Base-by-base conservation (phyloP, 2,888 invertebrate species). In the Euspilapteryx auroguttella region DNA sequence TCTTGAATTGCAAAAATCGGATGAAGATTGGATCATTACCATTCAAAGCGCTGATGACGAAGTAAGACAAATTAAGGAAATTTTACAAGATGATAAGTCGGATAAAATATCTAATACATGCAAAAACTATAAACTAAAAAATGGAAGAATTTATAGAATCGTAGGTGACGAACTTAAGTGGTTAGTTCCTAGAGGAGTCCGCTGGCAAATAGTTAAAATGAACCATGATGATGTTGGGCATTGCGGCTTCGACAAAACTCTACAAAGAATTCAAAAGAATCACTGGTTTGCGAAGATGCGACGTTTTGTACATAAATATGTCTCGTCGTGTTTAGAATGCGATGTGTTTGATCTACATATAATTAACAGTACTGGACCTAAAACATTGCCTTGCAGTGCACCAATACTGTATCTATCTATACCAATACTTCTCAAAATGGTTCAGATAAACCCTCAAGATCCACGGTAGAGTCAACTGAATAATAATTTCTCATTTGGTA, bases 261-360 rank as follows among this genome's bases (percentile, higher is more conserved):
- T 30, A 13, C n/a, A 25, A 7, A 11, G 25, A 13, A 35, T 35
- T 8, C 21, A 23, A 13, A 24, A 22, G 11, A 24, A 21, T 5
- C 33, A 27, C 12, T 31, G 33, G 35, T 32, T 33, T 17, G 15
- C 32, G 2, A 31, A 30, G 24, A 30, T 30, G 34, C 12, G 32
- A 7, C 14, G 28, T 2, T 34, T 33, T 25, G 13, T 31, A 2
- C n/a, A 22, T 7, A 22, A 22, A 6, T 8, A 8, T 8, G n/a
- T n/a, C n/a, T n/a, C n/a, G n/a, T n/a, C n/a, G n/a, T n/a, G n/a
- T n/a, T n/a, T n/a, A n/a, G n/a, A n/a, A n/a, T n/a, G n/a, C n/a
- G n/a, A n/a, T n/a, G n/a, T n/a, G n/a, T n/a, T n/a, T n/a, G n/a
- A n/a, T n/a, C n/a, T n/a, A n/a, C n/a, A n/a, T n/a, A n/a, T n/a